Evolutionary conservation across 2,113 vertebrate species (phyloP).

Genomic region (Todiramphus saurophagus): DNA sequence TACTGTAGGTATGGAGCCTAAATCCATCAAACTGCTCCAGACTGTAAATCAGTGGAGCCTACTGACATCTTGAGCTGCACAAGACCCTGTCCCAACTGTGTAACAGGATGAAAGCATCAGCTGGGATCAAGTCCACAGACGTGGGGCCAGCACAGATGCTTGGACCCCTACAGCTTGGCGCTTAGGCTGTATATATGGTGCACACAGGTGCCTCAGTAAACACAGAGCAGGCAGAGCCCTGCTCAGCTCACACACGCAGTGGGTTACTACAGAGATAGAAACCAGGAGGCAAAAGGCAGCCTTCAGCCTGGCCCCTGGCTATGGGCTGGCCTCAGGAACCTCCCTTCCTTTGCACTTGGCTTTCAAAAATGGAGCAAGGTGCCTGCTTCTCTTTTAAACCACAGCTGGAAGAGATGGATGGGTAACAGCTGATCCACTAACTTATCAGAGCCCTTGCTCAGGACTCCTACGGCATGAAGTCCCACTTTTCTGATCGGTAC

Average conservation of each 20-base stretch:
- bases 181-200: too few relatives aligned
- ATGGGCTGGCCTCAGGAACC: not conserved
- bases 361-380: not conserved
- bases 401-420: not conserved
- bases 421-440: not conserved
- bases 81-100: not conserved
- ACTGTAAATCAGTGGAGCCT: not conserved
- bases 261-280: not conserved
- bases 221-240: not conserved
- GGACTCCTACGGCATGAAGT: not conserved
- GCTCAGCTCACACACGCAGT: accelerated
- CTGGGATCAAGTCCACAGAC: not conserved
- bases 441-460: not conserved
- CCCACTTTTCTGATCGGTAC: not conserved
- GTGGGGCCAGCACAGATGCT: not conserved
- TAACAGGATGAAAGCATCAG: not conserved
- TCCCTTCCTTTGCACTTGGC: not conserved
- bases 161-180: accelerated
- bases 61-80: not conserved
- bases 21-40: not conserved
- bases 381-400: not conserved
- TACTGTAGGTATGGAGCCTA: accelerated
- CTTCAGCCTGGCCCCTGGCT: not conserved
- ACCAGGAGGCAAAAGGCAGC: not conserved
- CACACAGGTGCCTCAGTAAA: not conserved